phyloP scores from a whole-genome alignment of 2,888 invertebrate species.

The Eumerus sabulonum region DNA sequence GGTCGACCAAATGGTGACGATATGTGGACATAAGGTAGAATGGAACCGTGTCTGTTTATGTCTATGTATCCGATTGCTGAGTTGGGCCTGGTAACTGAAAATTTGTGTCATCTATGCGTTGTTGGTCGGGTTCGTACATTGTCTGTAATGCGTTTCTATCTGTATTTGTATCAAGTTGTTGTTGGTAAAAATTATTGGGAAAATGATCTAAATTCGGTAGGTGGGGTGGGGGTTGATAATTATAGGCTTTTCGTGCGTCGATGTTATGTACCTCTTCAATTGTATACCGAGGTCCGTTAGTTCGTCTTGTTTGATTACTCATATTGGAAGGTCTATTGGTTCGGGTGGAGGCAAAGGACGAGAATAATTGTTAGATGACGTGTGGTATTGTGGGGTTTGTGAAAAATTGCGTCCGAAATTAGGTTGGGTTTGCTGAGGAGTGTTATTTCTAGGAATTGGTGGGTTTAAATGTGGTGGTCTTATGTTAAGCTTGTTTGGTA shows the following conservation, averaged over 20 bases:
- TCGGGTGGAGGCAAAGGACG: background rate
- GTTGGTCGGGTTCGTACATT: background rate
- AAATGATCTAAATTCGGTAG: background rate
- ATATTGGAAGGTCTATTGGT: conserved; percentile 6
- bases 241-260: background rate
- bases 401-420: too few species aligned
- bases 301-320: conserved; percentile 2
- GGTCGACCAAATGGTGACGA: conserved; percentile 26
- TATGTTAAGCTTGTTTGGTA: too few species aligned
- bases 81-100: conserved; percentile 3
- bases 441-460: too few species aligned
- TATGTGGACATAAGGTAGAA: conserved; percentile 18
- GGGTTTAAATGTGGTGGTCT: too few species aligned
- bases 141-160: too few species aligned
- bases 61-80: conserved; percentile 31
- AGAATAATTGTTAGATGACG: background rate
- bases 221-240: background rate
- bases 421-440: too few species aligned
- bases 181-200: too few species aligned
- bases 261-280: conserved; percentile 7
- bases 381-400: background rate
- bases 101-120: background rate
- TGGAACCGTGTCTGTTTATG: conserved; percentile 26
- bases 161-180: too few species aligned
- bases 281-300: background rate